Percentiles rank a stretch among this genome's conserved stretches.
Conservation (phyloP, 2,888 invertebrate species). For the Gryllus longicercus region DNA sequence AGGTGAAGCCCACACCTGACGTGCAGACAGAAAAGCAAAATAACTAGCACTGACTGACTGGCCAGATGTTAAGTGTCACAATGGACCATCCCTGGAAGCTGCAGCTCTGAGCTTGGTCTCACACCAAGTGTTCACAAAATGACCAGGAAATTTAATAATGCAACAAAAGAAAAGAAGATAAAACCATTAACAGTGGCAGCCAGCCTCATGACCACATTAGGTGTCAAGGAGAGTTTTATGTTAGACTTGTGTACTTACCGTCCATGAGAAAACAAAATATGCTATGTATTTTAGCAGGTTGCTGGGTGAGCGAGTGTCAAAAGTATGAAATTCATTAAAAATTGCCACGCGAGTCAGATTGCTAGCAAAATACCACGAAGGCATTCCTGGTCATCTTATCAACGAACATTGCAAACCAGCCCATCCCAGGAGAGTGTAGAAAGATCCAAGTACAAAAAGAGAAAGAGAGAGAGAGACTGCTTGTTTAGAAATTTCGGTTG, state of each 20-base stretch:
- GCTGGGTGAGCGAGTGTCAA: no score
- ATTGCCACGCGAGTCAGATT: no score
- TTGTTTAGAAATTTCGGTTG: constrained; percentile 34
- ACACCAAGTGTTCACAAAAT: constrained; percentile 1
- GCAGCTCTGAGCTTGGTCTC: not conserved
- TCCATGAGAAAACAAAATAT: no score
- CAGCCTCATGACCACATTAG: not conserved
- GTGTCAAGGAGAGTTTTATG: not conserved
- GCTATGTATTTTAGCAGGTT: no score
- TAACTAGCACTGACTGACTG: constrained; percentile 17
- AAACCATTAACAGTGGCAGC: no score
- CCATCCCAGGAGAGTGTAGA: not conserved
- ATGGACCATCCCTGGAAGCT: constrained; percentile 5
- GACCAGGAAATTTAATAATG: not conserved
- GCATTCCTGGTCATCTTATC: constrained; percentile 6
- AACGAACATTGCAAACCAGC: not conserved
- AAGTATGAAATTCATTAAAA: no score
- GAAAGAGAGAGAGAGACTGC: not conserved
- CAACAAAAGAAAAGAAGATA: no score
- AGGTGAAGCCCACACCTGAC: constrained; percentile 17
- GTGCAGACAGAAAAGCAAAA: constrained; percentile 4
- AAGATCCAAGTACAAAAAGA: not conserved
- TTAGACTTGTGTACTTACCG: no score
- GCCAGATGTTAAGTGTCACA: constrained; percentile 17
- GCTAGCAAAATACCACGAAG: not conserved